Evolutionary conservation across 2,888 invertebrate genomes (phyloP).

Genomic region (Cacoxenus indagator): DNA sequence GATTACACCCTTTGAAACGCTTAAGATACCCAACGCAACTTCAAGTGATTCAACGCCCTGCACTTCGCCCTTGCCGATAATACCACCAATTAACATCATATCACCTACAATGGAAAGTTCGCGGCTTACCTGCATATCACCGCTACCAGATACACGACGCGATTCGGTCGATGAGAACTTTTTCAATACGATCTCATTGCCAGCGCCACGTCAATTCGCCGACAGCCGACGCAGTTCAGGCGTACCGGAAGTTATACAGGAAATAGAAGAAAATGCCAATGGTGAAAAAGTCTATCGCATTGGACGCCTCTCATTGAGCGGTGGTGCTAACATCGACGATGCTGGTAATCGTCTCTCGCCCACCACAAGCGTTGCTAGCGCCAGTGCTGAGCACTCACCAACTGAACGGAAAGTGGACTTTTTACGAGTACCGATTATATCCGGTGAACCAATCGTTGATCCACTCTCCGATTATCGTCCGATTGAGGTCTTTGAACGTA

Average conservation of each 20-base stretch:
- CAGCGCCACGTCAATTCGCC: conserved; percentile 86
- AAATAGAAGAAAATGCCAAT: conserved; percentile 58
- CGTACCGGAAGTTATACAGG: conserved; percentile 68
- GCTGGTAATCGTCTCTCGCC: conserved; percentile 58
- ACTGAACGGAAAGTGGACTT: conserved; percentile 60
- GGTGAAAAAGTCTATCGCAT: conserved; percentile 59
- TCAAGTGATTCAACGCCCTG: conserved; percentile 68
- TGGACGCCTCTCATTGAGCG: conserved; percentile 62
- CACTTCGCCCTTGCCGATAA: conserved; percentile 65
- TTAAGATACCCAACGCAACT: conserved; percentile 62
- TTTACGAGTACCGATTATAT: conserved; percentile 63
- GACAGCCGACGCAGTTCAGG: conserved; percentile 81
- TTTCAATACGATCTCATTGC: conserved; percentile 72
- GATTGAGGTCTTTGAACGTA: conserved; percentile 69
- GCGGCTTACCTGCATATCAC: conserved; percentile 76
- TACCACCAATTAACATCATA: conserved; percentile 69
- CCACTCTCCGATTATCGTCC: conserved; percentile 67
- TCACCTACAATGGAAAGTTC: conserved; percentile 70
- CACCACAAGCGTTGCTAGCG: conserved; percentile 37
- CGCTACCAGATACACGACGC: conserved; percentile 75
- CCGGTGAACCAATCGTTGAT: conserved; percentile 63
- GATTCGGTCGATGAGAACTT: conserved; percentile 76
- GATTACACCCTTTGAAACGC: conserved; percentile 67
- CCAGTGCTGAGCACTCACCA: conserved; percentile 43
- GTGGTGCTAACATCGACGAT: conserved; percentile 67